These are phyloP conservation scores for Pipistrellus pygmaeus DNA, from an alignment of 2,797 vertebrate species.

Conservation along the genomic window DNA sequence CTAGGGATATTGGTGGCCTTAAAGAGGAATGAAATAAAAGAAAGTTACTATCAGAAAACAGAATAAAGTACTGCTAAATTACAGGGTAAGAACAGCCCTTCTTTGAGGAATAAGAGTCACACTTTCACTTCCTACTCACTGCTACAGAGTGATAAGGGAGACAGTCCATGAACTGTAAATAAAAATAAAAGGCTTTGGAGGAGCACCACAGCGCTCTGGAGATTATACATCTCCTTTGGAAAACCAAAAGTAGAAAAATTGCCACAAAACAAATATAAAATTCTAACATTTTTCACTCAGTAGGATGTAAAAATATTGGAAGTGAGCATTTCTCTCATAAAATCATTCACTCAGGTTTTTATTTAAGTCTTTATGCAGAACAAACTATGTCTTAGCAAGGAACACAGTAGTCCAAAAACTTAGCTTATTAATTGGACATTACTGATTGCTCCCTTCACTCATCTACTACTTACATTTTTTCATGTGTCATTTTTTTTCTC, in stretches of 20 bases:
- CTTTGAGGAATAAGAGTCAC: not conserved
- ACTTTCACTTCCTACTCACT: not conserved
- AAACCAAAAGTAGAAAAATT: conserved; percentile 41
- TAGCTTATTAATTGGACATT: not conserved
- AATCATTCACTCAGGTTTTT: conserved; percentile 6
- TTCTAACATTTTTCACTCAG: not conserved
- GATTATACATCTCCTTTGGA: conserved; percentile 2
- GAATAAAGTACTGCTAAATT: not conserved
- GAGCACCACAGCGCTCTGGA: not conserved
- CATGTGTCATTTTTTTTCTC: not conserved
- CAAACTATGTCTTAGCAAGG: not conserved
- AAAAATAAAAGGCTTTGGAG: not conserved
- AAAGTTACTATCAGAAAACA: not conserved
- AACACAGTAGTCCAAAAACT: not conserved
- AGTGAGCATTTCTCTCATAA: not conserved
- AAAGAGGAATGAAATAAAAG: not conserved
- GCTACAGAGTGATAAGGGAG: not conserved
- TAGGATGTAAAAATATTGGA: conserved; percentile 27
- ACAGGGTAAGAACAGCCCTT: not conserved
- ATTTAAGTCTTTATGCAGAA: not conserved
- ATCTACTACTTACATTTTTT: not conserved
- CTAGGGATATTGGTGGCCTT: not conserved
- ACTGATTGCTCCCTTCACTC: not conserved
- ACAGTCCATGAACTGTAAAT: not conserved
- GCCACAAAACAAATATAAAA: conserved; percentile 10